Conservation (phyloP, 1,140 invertebrate genomes). For the Octopus bimaculoides region DNA sequence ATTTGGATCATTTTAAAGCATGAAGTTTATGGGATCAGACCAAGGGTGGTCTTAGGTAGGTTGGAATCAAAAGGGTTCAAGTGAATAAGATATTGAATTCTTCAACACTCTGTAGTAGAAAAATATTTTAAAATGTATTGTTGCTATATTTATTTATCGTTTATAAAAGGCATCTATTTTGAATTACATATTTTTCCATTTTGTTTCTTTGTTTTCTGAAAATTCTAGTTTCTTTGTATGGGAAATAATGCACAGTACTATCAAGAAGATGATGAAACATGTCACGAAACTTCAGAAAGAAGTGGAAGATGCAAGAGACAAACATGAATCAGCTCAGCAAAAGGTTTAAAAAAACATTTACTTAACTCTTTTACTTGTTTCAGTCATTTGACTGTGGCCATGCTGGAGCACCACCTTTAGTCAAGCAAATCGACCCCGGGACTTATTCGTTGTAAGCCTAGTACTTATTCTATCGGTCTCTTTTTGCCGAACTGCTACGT, state of each 20-base stretch:
- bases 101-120: not conserved
- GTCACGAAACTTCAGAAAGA: conserved; percentile 84
- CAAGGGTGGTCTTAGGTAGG: too few relatives aligned
- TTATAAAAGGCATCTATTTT: not conserved
- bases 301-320: conserved; percentile 78
- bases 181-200: not conserved
- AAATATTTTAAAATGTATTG: not conserved
- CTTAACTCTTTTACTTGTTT: too few relatives aligned
- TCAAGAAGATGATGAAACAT: conserved; percentile 91
- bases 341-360: conserved; percentile 30
- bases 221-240: conserved; percentile 79
- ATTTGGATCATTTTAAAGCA: too few relatives aligned
- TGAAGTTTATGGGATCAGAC: too few relatives aligned
- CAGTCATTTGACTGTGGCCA: too few relatives aligned
- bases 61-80: too few relatives aligned
- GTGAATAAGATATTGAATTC: not conserved
- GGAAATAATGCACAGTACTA: conserved; percentile 95
- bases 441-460: too few relatives aligned
- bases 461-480: too few relatives aligned
- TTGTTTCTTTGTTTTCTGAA: conserved; percentile 1
- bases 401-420: too few relatives aligned
- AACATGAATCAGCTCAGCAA: conserved; percentile 48
- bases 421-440: too few relatives aligned
- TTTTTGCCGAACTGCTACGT: too few relatives aligned
- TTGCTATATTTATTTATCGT: not conserved